Percentiles rank a stretch among this genome's conserved stretches.
These are phyloP conservation scores for Myrmecophaga tridactyla DNA, from an alignment of 2,113 vertebrate genomes.

Conservation along the genomic window DNA sequence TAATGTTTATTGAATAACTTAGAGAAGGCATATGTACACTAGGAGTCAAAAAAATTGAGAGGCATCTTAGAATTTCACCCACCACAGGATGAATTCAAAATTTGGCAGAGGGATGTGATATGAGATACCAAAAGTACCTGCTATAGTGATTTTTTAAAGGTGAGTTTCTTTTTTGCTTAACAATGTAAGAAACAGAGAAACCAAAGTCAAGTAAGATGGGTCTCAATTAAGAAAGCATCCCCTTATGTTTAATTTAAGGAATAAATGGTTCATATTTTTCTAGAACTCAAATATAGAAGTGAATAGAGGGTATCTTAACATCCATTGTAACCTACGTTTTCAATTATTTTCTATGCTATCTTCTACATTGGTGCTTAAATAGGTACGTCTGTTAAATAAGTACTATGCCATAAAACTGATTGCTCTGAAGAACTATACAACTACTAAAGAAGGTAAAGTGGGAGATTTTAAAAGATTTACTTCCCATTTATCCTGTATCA, in stretches of 20 bases:
- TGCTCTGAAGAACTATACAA: conserved; percentile 22
- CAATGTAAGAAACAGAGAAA: neutral
- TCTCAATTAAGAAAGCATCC: conserved; percentile 14
- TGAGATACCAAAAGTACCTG: neutral
- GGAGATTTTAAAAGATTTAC: conserved; percentile 57
- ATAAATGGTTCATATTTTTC: conserved; percentile 18
- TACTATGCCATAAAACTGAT: conserved; percentile 17
- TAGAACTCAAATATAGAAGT: conserved; percentile 24
- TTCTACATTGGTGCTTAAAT: conserved; percentile 7
- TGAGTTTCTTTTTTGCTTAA: neutral
- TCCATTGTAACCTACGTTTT: neutral
- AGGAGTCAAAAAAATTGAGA: neutral
- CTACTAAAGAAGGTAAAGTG: conserved; percentile 35
- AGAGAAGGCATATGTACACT: neutral
- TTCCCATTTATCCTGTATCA: conserved; percentile 49
- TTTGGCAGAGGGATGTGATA: neutral
- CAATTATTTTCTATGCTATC: conserved; percentile 30
- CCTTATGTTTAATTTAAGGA: conserved; percentile 13
- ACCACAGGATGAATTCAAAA: neutral
- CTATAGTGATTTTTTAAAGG: neutral
- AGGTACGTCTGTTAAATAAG: conserved; percentile 36
- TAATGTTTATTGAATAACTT: neutral
- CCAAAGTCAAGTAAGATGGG: neutral
- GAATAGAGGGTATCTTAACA: neutral
- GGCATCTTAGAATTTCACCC: neutral